These are phyloP conservation scores for Cyclina sinensis DNA, from an alignment of 1,140 invertebrate species.

Conservation along the genomic window DNA sequence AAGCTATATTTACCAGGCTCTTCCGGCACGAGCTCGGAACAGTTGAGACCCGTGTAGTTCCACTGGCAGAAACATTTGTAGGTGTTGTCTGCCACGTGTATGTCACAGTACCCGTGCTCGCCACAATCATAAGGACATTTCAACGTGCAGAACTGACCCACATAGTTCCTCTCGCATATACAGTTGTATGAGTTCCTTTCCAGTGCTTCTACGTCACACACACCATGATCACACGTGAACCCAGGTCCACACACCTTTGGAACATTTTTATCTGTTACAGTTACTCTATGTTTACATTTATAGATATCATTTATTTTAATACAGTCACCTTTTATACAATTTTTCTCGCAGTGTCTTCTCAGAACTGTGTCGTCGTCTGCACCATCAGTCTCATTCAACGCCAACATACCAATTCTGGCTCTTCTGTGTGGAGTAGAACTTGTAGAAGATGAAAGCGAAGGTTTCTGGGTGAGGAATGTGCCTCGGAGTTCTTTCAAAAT, in stretches of 20 bases:
- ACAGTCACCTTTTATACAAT: constrained; percentile 20
- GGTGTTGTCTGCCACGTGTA: constrained; percentile 29
- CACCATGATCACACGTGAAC: constrained; percentile 67
- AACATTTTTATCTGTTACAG: background rate
- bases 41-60: constrained; percentile 59
- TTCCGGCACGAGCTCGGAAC: constrained; percentile 36
- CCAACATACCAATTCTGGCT: background rate
- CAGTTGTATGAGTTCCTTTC: constrained; percentile 65
- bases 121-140: constrained; percentile 79
- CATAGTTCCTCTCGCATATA: constrained; percentile 74
- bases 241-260: constrained; percentile 50
- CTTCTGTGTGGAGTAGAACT: background rate
- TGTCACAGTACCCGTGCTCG: constrained; percentile 70
- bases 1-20: background rate
- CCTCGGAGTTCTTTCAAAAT: constrained; percentile 19
- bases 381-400: background rate
- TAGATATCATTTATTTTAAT: constrained; percentile 44
- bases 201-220: constrained; percentile 56
- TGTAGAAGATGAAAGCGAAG: background rate
- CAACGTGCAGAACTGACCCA: constrained; percentile 76
- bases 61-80: constrained; percentile 56
- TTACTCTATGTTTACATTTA: constrained; percentile 36
- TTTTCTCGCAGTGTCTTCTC: background rate
- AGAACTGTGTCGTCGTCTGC: background rate
- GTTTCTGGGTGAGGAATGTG: background rate